Conservation (phyloP, 2,888 invertebrate species). For the Operophtera brumata region DNA sequence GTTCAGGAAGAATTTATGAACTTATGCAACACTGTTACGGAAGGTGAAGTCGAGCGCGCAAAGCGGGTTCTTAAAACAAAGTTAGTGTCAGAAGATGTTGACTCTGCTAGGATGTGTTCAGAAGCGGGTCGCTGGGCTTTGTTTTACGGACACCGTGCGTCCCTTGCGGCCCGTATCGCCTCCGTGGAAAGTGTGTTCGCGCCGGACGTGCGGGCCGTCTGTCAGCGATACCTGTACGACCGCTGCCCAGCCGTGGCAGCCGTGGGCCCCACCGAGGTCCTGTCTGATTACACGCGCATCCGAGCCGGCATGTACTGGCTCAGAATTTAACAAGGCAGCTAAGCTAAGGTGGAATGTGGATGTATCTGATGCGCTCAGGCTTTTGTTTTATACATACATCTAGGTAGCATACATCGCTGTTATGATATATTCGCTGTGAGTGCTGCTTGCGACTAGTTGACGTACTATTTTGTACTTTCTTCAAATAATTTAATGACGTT, state of each 20-base stretch:
- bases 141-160: constrained; percentile 92
- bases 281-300: constrained; percentile 90
- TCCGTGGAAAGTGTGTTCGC: constrained; percentile 90
- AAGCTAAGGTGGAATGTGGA: too few relatives aligned
- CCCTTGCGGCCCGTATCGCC: constrained; percentile 91
- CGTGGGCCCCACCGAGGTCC: constrained; percentile 91
- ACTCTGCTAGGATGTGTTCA: constrained; percentile 93
- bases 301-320: constrained; percentile 93
- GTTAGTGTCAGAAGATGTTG: constrained; percentile 93
- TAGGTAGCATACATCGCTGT: too few relatives aligned
- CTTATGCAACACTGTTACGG: constrained; percentile 90
- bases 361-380: too few relatives aligned
- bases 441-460: too few relatives aligned
- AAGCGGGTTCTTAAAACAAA: constrained; percentile 94
- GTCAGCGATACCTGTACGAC: constrained; percentile 93
- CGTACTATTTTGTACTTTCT: too few relatives aligned
- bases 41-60: constrained; percentile 93
- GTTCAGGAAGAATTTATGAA: constrained; percentile 92
- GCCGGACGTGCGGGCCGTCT: constrained; percentile 86
- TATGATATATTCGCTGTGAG: too few relatives aligned
- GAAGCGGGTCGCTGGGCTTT: constrained; percentile 97
- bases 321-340: constrained; percentile 40
- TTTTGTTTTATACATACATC: too few relatives aligned
- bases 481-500: too few relatives aligned
- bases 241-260: constrained; percentile 95